Evolutionary conservation across 2,888 invertebrate species (phyloP).

Genomic region (Acanthococcus lagerstroemiae): DNA sequence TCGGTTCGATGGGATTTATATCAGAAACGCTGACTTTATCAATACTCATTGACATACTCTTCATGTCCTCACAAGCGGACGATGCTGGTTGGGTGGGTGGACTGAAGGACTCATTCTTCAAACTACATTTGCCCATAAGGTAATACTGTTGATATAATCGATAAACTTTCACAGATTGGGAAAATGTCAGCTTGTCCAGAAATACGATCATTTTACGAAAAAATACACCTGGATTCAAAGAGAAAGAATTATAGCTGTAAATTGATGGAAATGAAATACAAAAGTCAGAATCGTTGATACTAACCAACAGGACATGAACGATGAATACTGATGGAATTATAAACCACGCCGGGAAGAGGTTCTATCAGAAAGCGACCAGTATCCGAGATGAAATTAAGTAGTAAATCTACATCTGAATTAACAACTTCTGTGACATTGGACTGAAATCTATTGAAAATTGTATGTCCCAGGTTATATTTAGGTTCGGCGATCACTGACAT

Average conservation of each 20-base stretch:
- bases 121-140: conserved; percentile 45
- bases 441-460: conserved; percentile 52
- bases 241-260: not conserved
- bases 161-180: conserved; percentile 53
- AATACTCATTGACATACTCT: not conserved
- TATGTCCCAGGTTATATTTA: conserved; percentile 50
- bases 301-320: conserved; percentile 50
- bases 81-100: not conserved
- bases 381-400: conserved; percentile 53
- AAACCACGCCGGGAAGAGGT: conserved; percentile 40
- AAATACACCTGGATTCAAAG: conserved; percentile 47
- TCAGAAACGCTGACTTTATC: not conserved
- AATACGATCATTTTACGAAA: conserved; percentile 68
- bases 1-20: conserved; percentile 3
- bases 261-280: not conserved
- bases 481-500: conserved; percentile 54
- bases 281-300: not conserved
- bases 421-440: conserved; percentile 50
- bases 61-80: not conserved
- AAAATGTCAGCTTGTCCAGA: conserved; percentile 73
- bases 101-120: not conserved
- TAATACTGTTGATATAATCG: conserved; percentile 47
- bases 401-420: conserved; percentile 48
- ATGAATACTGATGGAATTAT: conserved; percentile 36
- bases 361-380: conserved; percentile 57